Conservation (phyloP, 2,797 vertebrate genomes). For the Microctenopoma steveboyesi region DNA sequence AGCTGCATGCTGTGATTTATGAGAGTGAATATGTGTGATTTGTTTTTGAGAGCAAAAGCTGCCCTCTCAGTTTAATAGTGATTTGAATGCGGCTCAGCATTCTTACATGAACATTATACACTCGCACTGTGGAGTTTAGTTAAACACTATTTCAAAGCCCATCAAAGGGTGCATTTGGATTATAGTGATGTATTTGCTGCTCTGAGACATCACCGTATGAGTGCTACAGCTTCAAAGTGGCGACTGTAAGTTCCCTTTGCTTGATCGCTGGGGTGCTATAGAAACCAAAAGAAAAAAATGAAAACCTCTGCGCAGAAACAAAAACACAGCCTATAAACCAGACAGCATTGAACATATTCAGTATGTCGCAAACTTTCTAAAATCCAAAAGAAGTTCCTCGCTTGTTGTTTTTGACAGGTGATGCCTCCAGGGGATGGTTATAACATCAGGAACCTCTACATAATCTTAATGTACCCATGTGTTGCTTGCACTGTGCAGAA, state of each 20-base stretch:
- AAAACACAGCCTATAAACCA: constrained; percentile 28
- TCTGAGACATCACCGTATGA: constrained; percentile 50
- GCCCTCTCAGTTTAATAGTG: constrained; percentile 45
- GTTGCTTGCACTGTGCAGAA: constrained; percentile 1
- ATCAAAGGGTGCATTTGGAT: constrained; percentile 63
- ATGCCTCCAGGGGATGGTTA: constrained; percentile 20
- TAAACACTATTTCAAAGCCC: constrained; percentile 63
- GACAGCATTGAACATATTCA: constrained; percentile 28
- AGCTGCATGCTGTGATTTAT: constrained; percentile 63
- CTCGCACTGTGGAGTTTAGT: constrained; percentile 36
- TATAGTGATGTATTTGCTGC: constrained; percentile 59
- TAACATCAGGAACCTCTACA: constrained; percentile 16
- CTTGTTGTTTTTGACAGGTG: constrained; percentile 28
- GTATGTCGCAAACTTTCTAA: constrained; percentile 18
- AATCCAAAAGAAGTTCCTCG: constrained; percentile 40
- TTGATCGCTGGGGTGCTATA: constrained; percentile 34
- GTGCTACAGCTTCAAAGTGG: constrained; percentile 65
- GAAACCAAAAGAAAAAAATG: constrained; percentile 22
- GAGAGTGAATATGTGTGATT: constrained; percentile 60
- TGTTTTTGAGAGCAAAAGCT: constrained; percentile 52
- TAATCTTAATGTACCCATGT: not conserved
- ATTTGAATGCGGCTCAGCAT: constrained; percentile 59
- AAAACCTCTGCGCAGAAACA: constrained; percentile 31
- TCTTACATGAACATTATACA: constrained; percentile 18
- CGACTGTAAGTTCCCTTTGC: constrained; percentile 42